Evolutionary conservation across 2,797 vertebrate genomes (phyloP).

Genomic region (Leptoclinus maculatus): DNA sequence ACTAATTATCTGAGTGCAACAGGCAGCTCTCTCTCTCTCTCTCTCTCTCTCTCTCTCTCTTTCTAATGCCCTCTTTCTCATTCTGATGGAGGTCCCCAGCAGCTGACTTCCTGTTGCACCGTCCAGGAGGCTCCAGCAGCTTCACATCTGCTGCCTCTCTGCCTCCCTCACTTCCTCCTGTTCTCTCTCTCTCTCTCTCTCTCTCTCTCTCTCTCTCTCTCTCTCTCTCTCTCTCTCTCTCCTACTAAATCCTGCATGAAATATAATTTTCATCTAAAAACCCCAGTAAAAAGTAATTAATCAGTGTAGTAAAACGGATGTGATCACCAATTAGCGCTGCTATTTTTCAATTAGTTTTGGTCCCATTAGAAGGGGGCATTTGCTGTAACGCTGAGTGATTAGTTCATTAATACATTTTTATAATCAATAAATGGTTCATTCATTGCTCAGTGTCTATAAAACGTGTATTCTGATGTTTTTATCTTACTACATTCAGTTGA

Average conservation of each 20-base stretch:
- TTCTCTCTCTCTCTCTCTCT: neutral
- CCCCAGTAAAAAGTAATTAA: neutral
- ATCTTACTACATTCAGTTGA: neutral
- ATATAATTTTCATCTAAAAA: neutral
- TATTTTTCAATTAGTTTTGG: neutral
- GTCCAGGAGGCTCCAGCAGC: conserved; percentile 40
- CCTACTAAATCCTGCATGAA: neutral
- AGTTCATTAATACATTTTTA: neutral
- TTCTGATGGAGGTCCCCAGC: conserved; percentile 62
- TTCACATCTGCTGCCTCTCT: conserved; percentile 56
- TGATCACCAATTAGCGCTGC: fast-evolving
- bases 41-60: conserved; percentile 64
- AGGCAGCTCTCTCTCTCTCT: conserved; percentile 64
- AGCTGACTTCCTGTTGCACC: conserved; percentile 64
- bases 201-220: neutral
- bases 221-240: neutral
- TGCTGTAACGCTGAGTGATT: neutral
- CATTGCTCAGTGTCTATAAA: neutral
- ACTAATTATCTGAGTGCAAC: conserved; percentile 79
- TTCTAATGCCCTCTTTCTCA: conserved; percentile 65
- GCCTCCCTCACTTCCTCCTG: conserved; percentile 3
- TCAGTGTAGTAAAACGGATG: neutral
- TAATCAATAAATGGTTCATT: neutral
- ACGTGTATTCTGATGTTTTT: neutral
- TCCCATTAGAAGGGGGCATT: neutral